Evolutionary conservation across 2,113 vertebrate genomes (phyloP).

Genomic region (Lates calcarifer): DNA sequence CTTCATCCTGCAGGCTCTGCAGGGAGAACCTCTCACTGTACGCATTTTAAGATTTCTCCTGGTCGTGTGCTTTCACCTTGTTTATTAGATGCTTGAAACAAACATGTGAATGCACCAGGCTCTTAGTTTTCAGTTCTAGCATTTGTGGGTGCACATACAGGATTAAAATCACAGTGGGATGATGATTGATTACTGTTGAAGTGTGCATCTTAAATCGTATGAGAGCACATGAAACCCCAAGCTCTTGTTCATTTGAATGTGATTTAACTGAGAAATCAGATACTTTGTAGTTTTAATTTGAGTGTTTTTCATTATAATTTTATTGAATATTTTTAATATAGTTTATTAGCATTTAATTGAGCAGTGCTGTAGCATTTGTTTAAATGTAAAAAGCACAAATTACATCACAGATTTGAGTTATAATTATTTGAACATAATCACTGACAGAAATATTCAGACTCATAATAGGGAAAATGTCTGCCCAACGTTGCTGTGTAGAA

Average conservation of each 20-base stretch:
- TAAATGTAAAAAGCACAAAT: neutral
- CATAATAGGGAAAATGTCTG: too few relatives aligned
- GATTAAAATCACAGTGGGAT: neutral
- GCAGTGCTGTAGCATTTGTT: neutral
- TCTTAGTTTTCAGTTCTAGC: neutral
- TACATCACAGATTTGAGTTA: neutral
- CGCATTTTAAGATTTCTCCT: constrained; percentile 58
- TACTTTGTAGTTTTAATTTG: neutral
- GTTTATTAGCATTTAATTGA: neutral
- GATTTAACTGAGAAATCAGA: neutral
- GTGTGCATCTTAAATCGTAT: neutral
- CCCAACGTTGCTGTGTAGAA: neutral
- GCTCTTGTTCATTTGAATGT: neutral
- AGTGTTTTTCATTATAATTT: neutral
- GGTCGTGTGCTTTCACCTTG: neutral
- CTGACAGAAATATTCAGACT: neutral
- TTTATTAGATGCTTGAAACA: neutral
- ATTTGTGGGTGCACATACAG: neutral
- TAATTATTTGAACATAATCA: neutral
- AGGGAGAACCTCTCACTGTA: constrained; percentile 97
- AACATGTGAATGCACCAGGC: neutral
- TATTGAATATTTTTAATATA: neutral
- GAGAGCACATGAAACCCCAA: neutral
- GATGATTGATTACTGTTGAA: neutral
- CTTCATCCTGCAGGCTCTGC: constrained; percentile 97